phyloP scores from a whole-genome alignment of 2,888 invertebrate genomes.

The Eurytoma californica region DNA sequence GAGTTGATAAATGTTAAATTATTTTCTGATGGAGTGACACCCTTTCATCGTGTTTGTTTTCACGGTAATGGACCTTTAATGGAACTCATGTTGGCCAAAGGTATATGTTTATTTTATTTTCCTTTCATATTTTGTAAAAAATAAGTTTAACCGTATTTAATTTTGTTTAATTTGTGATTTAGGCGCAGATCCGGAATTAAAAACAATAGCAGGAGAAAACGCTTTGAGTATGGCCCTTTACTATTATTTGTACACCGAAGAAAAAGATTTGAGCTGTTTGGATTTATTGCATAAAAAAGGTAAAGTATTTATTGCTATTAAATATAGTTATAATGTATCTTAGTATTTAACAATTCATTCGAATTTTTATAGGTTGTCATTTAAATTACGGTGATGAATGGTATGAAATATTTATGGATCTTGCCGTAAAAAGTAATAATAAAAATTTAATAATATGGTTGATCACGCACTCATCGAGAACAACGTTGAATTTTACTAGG shows the following conservation, averaged over 20 bases:
- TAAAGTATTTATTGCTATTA: neutral
- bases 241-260: conserved; percentile 50
- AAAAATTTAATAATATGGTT: conserved; percentile 58
- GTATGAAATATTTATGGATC: conserved; percentile 58
- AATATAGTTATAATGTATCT: neutral
- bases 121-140: neutral
- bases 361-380: conserved; percentile 55
- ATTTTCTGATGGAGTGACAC: conserved; percentile 59
- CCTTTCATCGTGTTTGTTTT: conserved; percentile 62
- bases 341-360: conserved; percentile 2
- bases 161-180: conserved; percentile 16
- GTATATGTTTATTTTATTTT: conserved; percentile 32
- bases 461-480: conserved; percentile 46
- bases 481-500: conserved; percentile 5
- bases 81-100: conserved; percentile 59
- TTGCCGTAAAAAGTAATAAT: conserved; percentile 54
- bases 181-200: conserved; percentile 61
- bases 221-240: conserved; percentile 59
- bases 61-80: conserved; percentile 59
- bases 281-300: conserved; percentile 53
- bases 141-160: neutral
- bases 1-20: conserved; percentile 58
- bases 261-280: conserved; percentile 56
- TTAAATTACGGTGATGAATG: conserved; percentile 55
- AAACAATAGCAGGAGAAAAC: conserved; percentile 59